Evolutionary conservation across 2,888 invertebrate species (phyloP), one percentile per base, ranked within the genome.

Genomic region (Spodoptera picta): DNA sequence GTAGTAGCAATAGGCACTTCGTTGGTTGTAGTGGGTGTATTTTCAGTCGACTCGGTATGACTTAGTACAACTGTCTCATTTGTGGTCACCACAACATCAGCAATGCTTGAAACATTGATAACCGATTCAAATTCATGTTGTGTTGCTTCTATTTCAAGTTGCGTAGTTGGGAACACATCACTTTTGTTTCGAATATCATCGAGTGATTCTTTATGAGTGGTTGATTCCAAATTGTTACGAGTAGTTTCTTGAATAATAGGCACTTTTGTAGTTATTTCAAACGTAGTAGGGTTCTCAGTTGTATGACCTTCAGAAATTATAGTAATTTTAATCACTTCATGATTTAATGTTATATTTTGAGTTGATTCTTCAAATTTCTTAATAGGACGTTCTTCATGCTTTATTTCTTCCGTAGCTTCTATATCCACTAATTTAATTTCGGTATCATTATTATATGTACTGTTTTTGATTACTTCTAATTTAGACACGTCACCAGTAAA

Each of bases 231-330:
- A 47, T 31, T 60, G 24, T 54, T 46, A 11, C 53, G 45, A 27
- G 73, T 66, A 46, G 86, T 84, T 43, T 85, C 79, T 50, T 84
- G 79, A 51, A 85, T 83, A 47, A 81, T 60, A 4, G 91, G 90
- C 47, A 83, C 67, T 80, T 85, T 87, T 2, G 93, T 92, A 1
- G 91, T 89, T 11, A 90, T 71, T 79, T 91, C 91, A 68, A 88
- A 84, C 47, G 83, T 79, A 14, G 80, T 83, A 9, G 85, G 80
- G 44, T 79, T 66, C 12, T 78, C 65, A 51, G 75, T 84, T 42
- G 83, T 69, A 36, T 83, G 82, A 24, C 82, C 78, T 50, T 87
- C 85, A 48, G 84, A 80, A 41, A 89, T 75, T 5, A 87, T 82
- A 46, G 87, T 90, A 54, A 89, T 90, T 78, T 87, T 88, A 24